Base-by-base conservation (phyloP, 2,888 invertebrate genomes). In the Acanthosepion lycidas region DNA sequence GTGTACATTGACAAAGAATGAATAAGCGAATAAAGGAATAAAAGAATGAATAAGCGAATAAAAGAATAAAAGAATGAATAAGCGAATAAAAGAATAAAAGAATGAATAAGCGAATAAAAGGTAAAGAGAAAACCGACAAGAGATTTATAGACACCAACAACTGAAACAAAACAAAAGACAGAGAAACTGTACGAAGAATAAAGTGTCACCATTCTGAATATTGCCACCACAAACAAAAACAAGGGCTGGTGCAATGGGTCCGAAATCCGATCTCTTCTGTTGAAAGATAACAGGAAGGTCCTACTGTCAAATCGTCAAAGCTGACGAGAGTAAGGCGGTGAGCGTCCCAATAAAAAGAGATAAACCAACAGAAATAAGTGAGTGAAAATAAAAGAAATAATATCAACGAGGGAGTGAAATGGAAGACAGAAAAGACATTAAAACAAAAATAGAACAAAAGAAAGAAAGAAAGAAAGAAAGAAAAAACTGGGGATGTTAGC, bases 281-380 rank as follows among this genome's bases (percentile, higher is more conserved):
- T 33, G n/a, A 78, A 78, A n/a, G 78, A 78, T 78, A 78, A 78
- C 78, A 78, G 78, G 78, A 78, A 78, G 78, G 78, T n/a, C 78
- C 78, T n/a, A 78, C n/a, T 78, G 78, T 78, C 78, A 78, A 33
- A 78, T 78, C n/a, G 78, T 78, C 78, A 78, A 15, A n/a, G 78
- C 15, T n/a, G 78, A n/a, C 2, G 78, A 12, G 78, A 12, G 15
- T 33, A n/a, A 26, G 64, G 64, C 15, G n/a, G 8, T n/a, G n/a
- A 78, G n/a, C 9, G n/a, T n/a, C 78, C n/a, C 33, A n/a, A 2
- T n/a, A n/a, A 78, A 78, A 15, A 23, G 3, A 78, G 78, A 78
- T 78, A 78, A 78, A n/a, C n/a, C 33, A 78, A 12, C 78, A 15
- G 78, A n/a, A 78, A n/a, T 78, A 78, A n/a, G 78, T 78, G 33